phyloP scores from a whole-genome alignment of 2,888 invertebrate genomes.

The Pammene aurita region DNA sequence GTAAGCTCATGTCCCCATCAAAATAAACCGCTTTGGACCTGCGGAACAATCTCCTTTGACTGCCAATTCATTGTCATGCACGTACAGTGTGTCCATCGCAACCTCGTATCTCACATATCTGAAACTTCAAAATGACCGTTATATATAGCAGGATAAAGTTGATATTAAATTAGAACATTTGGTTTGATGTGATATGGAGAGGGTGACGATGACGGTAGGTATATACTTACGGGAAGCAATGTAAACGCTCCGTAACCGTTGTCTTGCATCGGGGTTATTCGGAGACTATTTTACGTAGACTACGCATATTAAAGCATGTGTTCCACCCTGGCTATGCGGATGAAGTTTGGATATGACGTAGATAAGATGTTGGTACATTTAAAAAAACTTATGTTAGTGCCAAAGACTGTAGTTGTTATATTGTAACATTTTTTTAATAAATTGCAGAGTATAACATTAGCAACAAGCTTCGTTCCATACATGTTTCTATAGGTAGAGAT shows the following conservation, averaged over 20 bases:
- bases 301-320: background rate
- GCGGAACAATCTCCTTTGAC: slow-evolving; percentile 24
- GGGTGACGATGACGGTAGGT: no score
- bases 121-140: slow-evolving; percentile 6
- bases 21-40: slow-evolving; percentile 11
- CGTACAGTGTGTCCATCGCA: background rate
- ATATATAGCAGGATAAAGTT: background rate
- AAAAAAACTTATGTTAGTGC: no score
- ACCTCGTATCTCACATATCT: background rate
- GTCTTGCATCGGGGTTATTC: slow-evolving; percentile 7
- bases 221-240: slow-evolving; percentile 9
- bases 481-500: no score
- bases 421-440: no score
- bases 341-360: no score
- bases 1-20: slow-evolving; percentile 6
- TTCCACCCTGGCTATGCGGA: no score
- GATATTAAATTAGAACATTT: background rate
- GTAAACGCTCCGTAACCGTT: slow-evolving; percentile 13
- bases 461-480: no score
- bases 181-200: background rate
- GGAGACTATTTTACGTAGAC: background rate
- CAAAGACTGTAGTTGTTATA: no score
- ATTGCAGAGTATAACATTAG: no score
- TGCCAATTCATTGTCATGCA: slow-evolving; percentile 28
- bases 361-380: no score